Conservation (phyloP, 2,888 invertebrate species). For the Neoitamus cyanurus region DNA sequence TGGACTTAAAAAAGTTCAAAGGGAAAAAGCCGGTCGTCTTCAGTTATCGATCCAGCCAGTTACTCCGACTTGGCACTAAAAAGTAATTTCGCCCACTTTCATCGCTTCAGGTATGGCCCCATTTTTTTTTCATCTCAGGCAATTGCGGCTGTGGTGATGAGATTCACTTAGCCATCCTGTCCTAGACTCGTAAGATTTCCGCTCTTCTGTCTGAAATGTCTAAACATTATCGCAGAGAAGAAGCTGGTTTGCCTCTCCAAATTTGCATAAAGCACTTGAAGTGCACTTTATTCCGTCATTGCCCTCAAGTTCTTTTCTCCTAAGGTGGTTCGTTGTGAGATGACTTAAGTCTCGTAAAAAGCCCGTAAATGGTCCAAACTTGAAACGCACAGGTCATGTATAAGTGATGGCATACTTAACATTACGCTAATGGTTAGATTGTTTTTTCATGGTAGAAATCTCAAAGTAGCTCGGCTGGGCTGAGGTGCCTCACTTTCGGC, state of each 20-base stretch:
- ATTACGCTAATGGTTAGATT: background rate
- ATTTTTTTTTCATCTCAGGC: background rate
- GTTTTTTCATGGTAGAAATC: background rate
- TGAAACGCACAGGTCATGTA: background rate
- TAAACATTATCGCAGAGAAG: background rate
- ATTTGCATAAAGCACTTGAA: background rate
- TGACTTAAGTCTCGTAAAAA: background rate
- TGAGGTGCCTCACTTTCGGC: background rate
- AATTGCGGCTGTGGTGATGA: background rate
- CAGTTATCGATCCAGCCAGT: background rate
- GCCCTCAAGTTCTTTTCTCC: background rate
- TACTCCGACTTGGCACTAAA: background rate
- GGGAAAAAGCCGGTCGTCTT: background rate
- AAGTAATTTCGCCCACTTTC: background rate
- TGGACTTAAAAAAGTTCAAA: background rate
- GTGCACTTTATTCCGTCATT: background rate
- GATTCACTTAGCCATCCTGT: background rate
- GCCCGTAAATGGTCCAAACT: background rate
- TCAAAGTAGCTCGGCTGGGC: background rate
- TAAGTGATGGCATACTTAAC: background rate
- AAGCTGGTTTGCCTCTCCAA: background rate
- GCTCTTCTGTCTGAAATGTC: background rate
- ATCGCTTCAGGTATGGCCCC: background rate
- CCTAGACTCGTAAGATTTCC: background rate
- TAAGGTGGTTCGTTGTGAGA: background rate